Evolutionary conservation across 2,113 vertebrate genomes (phyloP), one percentile per base, ranked within the genome.

Genomic region (Oreocharis arfaki): DNA sequence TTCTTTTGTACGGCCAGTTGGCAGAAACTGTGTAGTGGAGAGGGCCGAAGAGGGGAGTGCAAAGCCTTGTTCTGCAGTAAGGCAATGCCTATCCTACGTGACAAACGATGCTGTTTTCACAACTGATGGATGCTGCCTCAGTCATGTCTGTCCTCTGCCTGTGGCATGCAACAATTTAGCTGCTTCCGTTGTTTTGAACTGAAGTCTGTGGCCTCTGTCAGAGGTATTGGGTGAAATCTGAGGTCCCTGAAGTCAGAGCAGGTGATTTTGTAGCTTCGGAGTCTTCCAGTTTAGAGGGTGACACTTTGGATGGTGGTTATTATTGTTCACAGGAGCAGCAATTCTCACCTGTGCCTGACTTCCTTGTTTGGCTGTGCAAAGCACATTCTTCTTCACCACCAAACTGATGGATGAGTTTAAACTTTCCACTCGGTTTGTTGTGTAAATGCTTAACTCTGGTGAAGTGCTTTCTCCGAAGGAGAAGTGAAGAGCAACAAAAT

Each of bases 381-480:
- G 83, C 24, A 65, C 87, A 84, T 96, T 96, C 77, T 65, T 95
- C 78, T 91, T 95, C 78, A 69, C 94, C 74, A 60, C 32, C 78
- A 81, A 93, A 81, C 49, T 95, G 88, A 94, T 92, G 91, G 79
- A 95, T 82, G 74, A 69, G 73, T 88, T 94, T 97, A 76, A 90
- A 93, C 90, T 91, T 92, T 95, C 89, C 92, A 74, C 63, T 95
- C 0, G 0, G 24, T 83, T 85, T 94, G 39, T 52, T 73, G 70
- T 92, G 71, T 92, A 94, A 96, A 78, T 90, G 94, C 94, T 96
- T 95, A 87, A 80, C 83, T 85, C 69, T 76, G 90, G 37, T 84
- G 92, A 84, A 92, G 88, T 88, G 60, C 74, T 89, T 86, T 90
- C 80, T 88, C 79, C 95, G 80, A 74, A 80, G 56, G 41, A 5